Percentiles rank a stretch among this genome's conserved stretches.
Conservation (phyloP, 1,140 invertebrate species). For the Listronotus bonariensis region DNA sequence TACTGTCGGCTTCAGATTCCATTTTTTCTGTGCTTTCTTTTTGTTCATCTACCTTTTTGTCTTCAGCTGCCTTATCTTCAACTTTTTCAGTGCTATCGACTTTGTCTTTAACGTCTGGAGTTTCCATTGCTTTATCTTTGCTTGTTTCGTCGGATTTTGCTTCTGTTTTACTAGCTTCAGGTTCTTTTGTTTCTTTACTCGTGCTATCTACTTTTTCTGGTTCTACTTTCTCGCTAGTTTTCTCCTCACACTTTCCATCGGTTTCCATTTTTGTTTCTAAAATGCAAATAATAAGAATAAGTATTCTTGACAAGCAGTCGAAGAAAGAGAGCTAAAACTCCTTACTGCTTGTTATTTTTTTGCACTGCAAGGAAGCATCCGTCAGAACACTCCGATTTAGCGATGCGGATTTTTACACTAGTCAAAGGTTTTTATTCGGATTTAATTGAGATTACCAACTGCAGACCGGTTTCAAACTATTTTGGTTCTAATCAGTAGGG, state of each 20-base stretch:
- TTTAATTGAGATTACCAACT: too few species aligned
- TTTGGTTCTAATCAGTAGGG: too few species aligned
- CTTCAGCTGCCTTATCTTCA: not conserved
- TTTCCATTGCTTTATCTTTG: constrained; percentile 1
- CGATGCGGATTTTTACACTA: too few species aligned
- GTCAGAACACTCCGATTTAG: too few species aligned
- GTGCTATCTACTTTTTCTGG: constrained; percentile 11
- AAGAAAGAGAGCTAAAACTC: too few species aligned
- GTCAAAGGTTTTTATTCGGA: too few species aligned
- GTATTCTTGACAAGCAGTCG: too few species aligned
- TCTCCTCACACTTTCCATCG: not conserved
- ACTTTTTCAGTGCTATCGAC: constrained; percentile 5
- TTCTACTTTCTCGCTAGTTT: constrained; percentile 3
- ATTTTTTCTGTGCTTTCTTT: constrained; percentile 1
- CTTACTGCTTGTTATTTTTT: too few species aligned
- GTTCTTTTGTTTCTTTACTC: constrained; percentile 4
- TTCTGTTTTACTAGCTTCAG: not conserved
- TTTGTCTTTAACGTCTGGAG: not conserved
- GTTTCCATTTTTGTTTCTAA: constrained; percentile 2
- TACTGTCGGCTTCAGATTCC: not conserved
- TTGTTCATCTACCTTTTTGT: not conserved
- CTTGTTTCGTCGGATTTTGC: not conserved
- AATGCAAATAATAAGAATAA: too few species aligned
- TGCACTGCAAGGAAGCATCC: too few species aligned
- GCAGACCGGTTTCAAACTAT: too few species aligned